These are phyloP conservation scores for Pao palembangensis DNA, from an alignment of 2,113 vertebrate genomes.

Conservation along the genomic window DNA sequence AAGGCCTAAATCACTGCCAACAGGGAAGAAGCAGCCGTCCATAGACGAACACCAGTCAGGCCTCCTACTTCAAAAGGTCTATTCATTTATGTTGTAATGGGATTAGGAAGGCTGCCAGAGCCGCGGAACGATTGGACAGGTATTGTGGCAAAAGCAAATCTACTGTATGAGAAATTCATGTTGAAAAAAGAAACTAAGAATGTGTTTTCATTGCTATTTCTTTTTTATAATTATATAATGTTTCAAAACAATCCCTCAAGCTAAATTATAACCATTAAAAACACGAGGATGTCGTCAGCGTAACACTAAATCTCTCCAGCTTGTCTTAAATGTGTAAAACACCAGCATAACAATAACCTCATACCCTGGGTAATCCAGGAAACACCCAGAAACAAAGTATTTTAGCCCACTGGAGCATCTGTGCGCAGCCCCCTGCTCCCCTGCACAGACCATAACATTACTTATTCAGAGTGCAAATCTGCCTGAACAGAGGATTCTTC, in stretches of 20 bases:
- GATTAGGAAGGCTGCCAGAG: conserved; percentile 44
- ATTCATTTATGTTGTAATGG: conserved; percentile 46
- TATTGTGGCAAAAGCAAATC: conserved; percentile 6
- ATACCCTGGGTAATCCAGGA: not conserved
- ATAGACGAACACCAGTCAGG: conserved; percentile 23
- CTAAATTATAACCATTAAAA: too few species aligned
- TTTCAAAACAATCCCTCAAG: not conserved
- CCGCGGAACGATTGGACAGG: not conserved
- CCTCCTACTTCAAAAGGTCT: conserved; percentile 46
- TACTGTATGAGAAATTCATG: not conserved
- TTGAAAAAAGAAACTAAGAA: not conserved
- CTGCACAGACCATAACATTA: too few species aligned
- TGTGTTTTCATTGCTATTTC: not conserved
- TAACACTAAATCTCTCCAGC: too few species aligned
- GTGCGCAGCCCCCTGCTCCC: too few species aligned
- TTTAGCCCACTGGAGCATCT: too few species aligned
- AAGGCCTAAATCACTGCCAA: conserved; percentile 35
- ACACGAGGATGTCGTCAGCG: too few species aligned
- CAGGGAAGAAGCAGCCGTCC: conserved; percentile 32
- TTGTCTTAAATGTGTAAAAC: too few species aligned
- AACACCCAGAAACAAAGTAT: not conserved
- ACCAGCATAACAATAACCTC: not conserved
- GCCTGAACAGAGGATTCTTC: too few species aligned
- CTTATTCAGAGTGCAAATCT: too few species aligned
- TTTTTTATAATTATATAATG: not conserved